Conservation (phyloP, 2,797 vertebrate genomes). For the Myotis daubentonii region DNA sequence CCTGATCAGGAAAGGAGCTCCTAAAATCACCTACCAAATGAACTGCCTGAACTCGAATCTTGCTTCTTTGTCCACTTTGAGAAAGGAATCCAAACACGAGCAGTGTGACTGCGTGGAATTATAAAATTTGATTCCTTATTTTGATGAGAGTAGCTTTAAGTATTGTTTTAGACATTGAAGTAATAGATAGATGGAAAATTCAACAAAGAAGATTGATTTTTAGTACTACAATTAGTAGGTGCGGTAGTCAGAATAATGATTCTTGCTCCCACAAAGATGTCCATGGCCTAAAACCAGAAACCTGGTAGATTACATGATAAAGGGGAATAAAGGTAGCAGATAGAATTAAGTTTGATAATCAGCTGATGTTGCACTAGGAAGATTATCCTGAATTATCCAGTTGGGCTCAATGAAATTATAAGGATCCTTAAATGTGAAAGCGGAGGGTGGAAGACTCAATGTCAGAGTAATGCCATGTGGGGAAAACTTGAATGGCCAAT, state of each 20-base stretch:
- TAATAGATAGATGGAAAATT: background rate
- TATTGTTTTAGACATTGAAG: background rate
- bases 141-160: background rate
- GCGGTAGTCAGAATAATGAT: background rate
- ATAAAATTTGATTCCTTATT: background rate
- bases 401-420: too few relatives aligned
- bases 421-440: background rate
- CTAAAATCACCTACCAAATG: background rate
- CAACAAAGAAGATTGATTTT: background rate
- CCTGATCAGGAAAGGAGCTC: too few relatives aligned
- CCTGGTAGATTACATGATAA: background rate
- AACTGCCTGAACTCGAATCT: background rate
- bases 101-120: background rate
- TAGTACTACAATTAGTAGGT: background rate
- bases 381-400: too few relatives aligned
- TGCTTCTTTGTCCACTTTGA: background rate
- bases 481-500: background rate
- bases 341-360: background rate
- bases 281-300: background rate
- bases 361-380: background rate
- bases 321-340: background rate
- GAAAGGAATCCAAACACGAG: background rate
- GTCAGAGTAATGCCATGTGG: background rate
- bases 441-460: background rate
- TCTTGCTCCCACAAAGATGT: background rate